Conservation (phyloP, 2,888 invertebrate genomes). For the Brenthis hecate region DNA sequence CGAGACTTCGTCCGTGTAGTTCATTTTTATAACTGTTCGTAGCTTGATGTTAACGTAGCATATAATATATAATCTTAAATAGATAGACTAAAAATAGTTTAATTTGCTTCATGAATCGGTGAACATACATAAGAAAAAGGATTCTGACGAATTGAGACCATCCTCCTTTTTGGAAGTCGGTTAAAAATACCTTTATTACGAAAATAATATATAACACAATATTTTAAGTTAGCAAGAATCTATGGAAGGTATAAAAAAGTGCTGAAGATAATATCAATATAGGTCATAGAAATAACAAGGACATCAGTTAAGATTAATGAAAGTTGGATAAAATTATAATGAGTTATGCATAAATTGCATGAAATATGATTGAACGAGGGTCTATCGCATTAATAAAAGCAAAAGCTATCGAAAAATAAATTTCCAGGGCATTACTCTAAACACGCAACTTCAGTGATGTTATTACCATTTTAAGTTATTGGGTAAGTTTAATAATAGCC, state of each 20-base stretch:
- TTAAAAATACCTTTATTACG: no score
- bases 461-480: neutral
- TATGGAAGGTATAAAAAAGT: neutral
- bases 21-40: no score
- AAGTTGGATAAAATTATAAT: slow-evolving; percentile 6
- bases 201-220: neutral
- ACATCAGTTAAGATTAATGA: slow-evolving; percentile 16
- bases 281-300: slow-evolving; percentile 16
- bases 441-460: slow-evolving; percentile 8
- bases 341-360: slow-evolving; percentile 20
- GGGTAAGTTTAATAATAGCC: no score
- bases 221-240: neutral
- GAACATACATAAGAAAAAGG: no score
- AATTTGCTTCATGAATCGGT: no score
- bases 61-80: no score
- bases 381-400: slow-evolving; percentile 21
- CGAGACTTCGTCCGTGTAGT: no score
- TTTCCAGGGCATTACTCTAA: slow-evolving; percentile 10
- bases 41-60: no score
- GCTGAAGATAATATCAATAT: neutral
- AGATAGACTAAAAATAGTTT: no score
- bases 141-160: no score
- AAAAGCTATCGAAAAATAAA: slow-evolving; percentile 21
- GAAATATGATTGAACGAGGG: slow-evolving; percentile 20
- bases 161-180: no score